Evolutionary conservation across 2,113 vertebrate species (phyloP).

Genomic region (Tyto alba): DNA sequence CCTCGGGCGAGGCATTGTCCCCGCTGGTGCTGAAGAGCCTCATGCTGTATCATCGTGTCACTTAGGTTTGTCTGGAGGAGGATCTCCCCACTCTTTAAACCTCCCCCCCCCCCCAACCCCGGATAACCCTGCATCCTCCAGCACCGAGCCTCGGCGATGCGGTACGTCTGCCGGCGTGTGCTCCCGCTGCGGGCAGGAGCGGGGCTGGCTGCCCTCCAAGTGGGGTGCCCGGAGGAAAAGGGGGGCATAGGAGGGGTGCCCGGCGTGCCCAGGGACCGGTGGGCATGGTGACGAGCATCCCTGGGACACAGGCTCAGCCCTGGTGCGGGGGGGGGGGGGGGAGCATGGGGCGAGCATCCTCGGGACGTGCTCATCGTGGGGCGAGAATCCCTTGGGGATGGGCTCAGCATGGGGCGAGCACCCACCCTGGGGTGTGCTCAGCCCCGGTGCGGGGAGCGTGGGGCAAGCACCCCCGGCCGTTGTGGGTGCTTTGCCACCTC

Average conservation of each 20-base stretch:
- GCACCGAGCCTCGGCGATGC: neutral
- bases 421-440: neutral
- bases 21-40: neutral
- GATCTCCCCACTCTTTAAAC: neutral
- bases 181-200: neutral
- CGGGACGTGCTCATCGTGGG: neutral
- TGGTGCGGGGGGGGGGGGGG: too few relatives aligned
- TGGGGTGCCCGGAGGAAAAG: neutral
- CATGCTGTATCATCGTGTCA: neutral
- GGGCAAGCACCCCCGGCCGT: neutral
- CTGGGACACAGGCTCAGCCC: neutral
- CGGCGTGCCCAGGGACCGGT: accelerated
- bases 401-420: neutral
- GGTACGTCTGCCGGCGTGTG: neutral
- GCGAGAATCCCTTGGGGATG: neutral
- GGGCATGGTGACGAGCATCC: neutral
- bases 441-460: accelerated
- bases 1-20: neutral
- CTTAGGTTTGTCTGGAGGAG: neutral
- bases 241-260: neutral
- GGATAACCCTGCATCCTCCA: neutral
- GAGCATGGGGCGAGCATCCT: neutral
- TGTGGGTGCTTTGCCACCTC: neutral
- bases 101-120: neutral
- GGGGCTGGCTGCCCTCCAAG: neutral